Evolutionary conservation across 2,888 invertebrate genomes (phyloP), one percentile per base, ranked within the genome.

Genomic region (Nycteola revayana): DNA sequence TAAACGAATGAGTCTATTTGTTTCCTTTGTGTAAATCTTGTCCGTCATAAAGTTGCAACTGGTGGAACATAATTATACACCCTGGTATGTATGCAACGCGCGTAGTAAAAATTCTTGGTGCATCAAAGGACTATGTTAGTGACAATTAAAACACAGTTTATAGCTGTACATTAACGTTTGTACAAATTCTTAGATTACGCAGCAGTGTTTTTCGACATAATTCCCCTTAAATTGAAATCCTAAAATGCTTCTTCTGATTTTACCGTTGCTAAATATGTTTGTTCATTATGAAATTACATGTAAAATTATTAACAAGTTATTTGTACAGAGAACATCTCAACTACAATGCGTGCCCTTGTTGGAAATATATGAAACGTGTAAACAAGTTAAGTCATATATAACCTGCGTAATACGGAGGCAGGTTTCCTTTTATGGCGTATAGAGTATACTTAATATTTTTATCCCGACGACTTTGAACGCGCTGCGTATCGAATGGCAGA

Each of bases 21-120:
- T 65, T 66, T 64, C 61, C 63, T 69, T 66, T 68, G 65, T 68
- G 57, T 67, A 58, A 60, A 61, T 71, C 60, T 61, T 54, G 63
- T 55, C 62, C 49, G 57, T 67, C 62, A 68, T 67, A 66, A 66
- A 68, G 57, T 67, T 50, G 61, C 66, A 61, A 58, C 61, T 59
- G 56, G 58, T 61, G 55, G 30, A 42, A 53, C 48, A 50, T 50
- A 47, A 36, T 43, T 40, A 42, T 44, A 36, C 31, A 24, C 28
- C 26, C 26, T 28, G 40, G 25, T 34, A 43, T 39, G 47, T 32
- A 33, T 32, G 44, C 41, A 30, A 39, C 30, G 27, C 25, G 34
- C 32, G 14, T 39, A 30, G 24, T 46, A 45, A 34, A 55, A 40
- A 45, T 40, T 47, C 40, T 26, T 32, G 11, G 25, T 36, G 27